Evolutionary conservation across 2,797 vertebrate species (phyloP).

Genomic region (Dendrocincla tyrannina): DNA sequence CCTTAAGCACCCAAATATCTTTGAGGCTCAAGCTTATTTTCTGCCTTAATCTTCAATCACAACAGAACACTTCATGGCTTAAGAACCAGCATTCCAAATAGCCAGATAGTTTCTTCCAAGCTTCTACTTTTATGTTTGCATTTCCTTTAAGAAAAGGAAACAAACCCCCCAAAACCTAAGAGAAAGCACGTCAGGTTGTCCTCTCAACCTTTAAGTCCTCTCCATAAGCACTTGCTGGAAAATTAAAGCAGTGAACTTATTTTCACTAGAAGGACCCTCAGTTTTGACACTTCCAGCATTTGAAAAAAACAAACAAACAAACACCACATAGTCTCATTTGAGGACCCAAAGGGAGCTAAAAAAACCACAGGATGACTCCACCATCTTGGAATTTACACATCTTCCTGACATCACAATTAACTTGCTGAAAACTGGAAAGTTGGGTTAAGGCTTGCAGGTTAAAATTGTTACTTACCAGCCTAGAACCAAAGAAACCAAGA

Average conservation of each 20-base stretch:
- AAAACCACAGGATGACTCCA: background rate
- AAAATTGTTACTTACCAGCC: background rate
- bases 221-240: background rate
- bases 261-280: background rate
- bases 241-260: accelerated
- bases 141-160: background rate
- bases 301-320: background rate
- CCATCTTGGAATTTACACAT: too few species aligned
- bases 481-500: background rate
- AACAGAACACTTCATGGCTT: background rate
- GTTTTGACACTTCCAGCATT: background rate
- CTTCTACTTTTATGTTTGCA: background rate
- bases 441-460: accelerated
- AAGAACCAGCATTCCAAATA: background rate
- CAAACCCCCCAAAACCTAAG: accelerated
- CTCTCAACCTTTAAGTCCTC: accelerated
- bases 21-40: background rate
- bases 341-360: background rate
- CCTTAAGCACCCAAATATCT: background rate
- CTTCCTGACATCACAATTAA: background rate
- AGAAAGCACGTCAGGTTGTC: background rate
- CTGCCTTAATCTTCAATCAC: background rate
- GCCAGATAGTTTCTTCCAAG: background rate
- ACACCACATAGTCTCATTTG: accelerated
- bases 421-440: accelerated